Base-by-base conservation (phyloP, 1,140 invertebrate genomes). In the Plodia interpunctella region DNA sequence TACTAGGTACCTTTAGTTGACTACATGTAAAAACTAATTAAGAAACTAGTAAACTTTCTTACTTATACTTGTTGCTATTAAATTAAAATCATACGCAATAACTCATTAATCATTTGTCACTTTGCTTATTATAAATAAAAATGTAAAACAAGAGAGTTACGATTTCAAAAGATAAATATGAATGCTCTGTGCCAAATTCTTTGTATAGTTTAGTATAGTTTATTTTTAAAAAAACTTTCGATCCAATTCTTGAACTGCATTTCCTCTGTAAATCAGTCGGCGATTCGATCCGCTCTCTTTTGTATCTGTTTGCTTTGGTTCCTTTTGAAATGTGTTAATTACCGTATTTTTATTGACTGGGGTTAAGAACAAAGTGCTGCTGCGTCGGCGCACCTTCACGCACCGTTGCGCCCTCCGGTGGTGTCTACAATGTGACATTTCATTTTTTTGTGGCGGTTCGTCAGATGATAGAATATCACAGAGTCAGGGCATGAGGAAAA, bases 321-420 rank as follows among this genome's bases (percentile, higher is more conserved):
- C n/a, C 38, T 44, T 44, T 44, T 44, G 13, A 44, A 44, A 44
- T 44, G 13, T 44, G 38, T 44, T 44, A 44, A 32, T 32, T 17
- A 44, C 15, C n/a, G 38, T 44, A n/a, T 44, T 44, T 44, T 44
- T 15, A 44, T 17, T 44, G 38, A 44, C 15, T 15, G 32, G 10
- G n/a, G 38, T 15, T 44, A 44, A 44, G 38, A 21, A 53, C 49
- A 25, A 38, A 49, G 21, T n/a, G 19, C 21, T n/a, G 21, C 32
- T 10, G 55, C 55, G 30, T 32, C 10, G 28, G 49, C 49, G 55
- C 55, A 57, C 38, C 55, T 62, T 62, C 55, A 62, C 50, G 55
- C 60, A 20, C 30, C 50, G 57, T 52, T 62, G 49, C 60, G 20
- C 52, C 15, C 32, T 18, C 49, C 57, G 57, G 49, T 59, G 57